These are phyloP conservation scores for Stictonetta naevosa DNA, from an alignment of 2,113 vertebrate genomes.

Conservation along the genomic window DNA sequence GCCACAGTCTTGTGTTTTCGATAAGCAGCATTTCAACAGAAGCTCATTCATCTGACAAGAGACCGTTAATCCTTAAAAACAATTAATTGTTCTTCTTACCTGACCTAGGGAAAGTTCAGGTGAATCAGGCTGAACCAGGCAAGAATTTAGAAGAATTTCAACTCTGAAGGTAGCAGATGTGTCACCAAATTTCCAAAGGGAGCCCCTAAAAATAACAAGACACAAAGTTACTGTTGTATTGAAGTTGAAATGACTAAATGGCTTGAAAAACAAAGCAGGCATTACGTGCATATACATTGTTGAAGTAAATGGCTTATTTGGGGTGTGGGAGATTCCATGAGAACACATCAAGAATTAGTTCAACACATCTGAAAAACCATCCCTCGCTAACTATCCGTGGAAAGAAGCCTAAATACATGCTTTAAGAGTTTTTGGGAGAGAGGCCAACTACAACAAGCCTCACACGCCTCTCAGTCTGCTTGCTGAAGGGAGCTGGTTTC, in stretches of 20 bases:
- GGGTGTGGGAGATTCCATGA: neutral
- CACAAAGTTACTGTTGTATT: rapidly evolving
- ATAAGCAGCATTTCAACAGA: rapidly evolving
- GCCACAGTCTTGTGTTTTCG: rapidly evolving
- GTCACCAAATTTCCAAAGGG: neutral
- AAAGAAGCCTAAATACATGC: neutral
- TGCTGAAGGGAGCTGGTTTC: neutral
- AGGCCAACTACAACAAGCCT: neutral
- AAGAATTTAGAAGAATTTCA: neutral
- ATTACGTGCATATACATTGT: rapidly evolving
- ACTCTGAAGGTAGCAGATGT: rapidly evolving
- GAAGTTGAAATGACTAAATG: rapidly evolving
- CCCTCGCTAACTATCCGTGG: neutral
- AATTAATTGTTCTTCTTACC: neutral
- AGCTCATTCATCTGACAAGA: rapidly evolving
- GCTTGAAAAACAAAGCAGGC: neutral
- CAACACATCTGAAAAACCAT: neutral
- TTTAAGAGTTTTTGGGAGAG: neutral
- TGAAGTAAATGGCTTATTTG: rapidly evolving
- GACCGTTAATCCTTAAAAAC: neutral
- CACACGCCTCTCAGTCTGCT: neutral
- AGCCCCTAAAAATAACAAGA: rapidly evolving
- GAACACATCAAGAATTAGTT: neutral
- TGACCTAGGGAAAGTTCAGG: neutral
- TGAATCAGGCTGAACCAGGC: neutral